A percentile compares a stretch with the other conserved stretches of the same genome.
These are phyloP conservation scores for Apodemia mormo DNA, from an alignment of 2,888 invertebrate genomes.

Conservation along the genomic window DNA sequence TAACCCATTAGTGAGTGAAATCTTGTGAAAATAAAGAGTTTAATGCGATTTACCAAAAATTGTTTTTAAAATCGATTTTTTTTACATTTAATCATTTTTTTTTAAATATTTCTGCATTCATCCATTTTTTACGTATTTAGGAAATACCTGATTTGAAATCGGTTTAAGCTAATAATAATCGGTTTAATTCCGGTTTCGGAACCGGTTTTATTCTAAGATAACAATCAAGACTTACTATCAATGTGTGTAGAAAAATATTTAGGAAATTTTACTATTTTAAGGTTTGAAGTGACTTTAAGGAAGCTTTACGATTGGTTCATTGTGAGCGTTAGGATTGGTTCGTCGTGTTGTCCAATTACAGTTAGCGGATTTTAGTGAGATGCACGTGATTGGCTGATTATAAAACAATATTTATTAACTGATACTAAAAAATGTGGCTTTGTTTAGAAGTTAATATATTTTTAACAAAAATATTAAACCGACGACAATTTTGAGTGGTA, in stretches of 20 bases:
- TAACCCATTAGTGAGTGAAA: too few species aligned
- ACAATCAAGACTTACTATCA: not conserved
- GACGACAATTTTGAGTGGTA: too few species aligned
- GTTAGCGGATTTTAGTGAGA: not conserved
- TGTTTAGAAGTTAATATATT: too few species aligned
- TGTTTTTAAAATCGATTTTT: too few species aligned
- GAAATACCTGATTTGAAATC: not conserved
- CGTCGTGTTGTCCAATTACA: constrained; percentile 6
- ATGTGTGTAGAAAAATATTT: constrained; percentile 16
- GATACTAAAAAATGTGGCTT: too few species aligned
- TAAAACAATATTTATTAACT: not conserved
- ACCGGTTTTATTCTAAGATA: not conserved
- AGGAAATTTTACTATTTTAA: constrained; percentile 11
- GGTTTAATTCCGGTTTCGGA: not conserved
- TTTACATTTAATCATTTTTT: too few species aligned
- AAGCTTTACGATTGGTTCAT: constrained; percentile 12
- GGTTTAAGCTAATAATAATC: not conserved
- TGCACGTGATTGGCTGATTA: constrained; percentile 1
- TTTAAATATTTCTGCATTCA: not conserved
- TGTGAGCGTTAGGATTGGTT: constrained; percentile 13
- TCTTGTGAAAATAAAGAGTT: too few species aligned
- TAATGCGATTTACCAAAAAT: too few species aligned
- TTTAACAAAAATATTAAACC: too few species aligned
- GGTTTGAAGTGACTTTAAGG: not conserved
- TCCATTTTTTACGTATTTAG: not conserved